Evolutionary conservation across 2,888 invertebrate genomes (phyloP).

Genomic region (Antheraea assamensis): DNA sequence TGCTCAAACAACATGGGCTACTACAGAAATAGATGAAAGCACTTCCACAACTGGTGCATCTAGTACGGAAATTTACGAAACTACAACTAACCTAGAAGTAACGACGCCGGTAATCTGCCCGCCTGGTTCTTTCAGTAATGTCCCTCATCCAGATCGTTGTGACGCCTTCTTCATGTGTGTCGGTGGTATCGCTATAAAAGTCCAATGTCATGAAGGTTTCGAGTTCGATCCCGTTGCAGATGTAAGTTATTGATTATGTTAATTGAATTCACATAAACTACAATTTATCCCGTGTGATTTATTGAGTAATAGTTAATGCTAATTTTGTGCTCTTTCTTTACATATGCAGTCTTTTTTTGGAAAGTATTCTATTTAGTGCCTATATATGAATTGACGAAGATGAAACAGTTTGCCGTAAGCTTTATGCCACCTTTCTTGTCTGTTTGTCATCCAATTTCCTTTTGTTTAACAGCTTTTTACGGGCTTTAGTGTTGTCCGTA

Average conservation of each 20-base stretch:
- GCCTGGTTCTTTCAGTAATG: slow-evolving; percentile 36
- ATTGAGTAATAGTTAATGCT: neutral
- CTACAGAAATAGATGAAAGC: neutral
- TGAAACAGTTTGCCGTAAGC: too few species aligned
- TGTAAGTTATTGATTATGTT: slow-evolving; percentile 32
- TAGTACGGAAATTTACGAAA: slow-evolving; percentile 11
- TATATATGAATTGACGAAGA: too few species aligned
- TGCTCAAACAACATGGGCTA: neutral
- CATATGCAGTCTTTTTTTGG: too few species aligned
- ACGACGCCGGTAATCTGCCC: slow-evolving; percentile 34
- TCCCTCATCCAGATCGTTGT: slow-evolving; percentile 46
- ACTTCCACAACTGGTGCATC: slow-evolving; percentile 15
- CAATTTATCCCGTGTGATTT: neutral
- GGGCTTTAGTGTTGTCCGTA: too few species aligned
- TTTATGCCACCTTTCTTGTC: too few species aligned
- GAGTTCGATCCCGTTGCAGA: slow-evolving; percentile 38
- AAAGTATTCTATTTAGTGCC: too few species aligned
- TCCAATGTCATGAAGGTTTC: slow-evolving; percentile 40
- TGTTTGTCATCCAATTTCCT: too few species aligned
- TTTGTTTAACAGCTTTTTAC: too few species aligned
- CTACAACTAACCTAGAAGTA: slow-evolving; percentile 10
- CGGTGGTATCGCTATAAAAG: slow-evolving; percentile 35
- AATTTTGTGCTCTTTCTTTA: neutral
- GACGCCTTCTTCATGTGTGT: slow-evolving; percentile 48
- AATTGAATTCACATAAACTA: neutral